Evolutionary conservation across 2,888 invertebrate species (phyloP).

Genomic region (Netelia melanura): DNA sequence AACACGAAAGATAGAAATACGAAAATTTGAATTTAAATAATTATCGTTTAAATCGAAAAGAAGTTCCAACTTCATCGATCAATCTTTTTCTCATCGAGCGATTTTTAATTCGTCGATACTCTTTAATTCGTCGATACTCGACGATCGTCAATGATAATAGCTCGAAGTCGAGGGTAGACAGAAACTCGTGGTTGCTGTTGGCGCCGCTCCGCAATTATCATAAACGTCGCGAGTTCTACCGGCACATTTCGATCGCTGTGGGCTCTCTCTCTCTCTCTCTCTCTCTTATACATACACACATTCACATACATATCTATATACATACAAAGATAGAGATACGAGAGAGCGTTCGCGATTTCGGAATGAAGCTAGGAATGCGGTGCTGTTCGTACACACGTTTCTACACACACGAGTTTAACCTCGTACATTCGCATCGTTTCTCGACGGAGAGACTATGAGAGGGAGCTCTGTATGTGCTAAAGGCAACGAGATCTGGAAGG

Average conservation of each 20-base stretch:
- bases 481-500: conserved; percentile 36
- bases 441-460: conserved; percentile 14
- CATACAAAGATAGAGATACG: neutral
- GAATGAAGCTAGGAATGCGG: conserved; percentile 75
- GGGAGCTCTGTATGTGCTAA: conserved; percentile 33
- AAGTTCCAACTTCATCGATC: neutral
- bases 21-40: no score
- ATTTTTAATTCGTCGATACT: no score
- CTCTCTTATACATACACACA: no score
- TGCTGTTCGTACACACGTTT: conserved; percentile 14
- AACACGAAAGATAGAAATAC: no score
- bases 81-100: conserved; percentile 3
- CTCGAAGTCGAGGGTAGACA: conserved; percentile 5
- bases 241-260: conserved; percentile 62
- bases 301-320: no score
- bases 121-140: no score
- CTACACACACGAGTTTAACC: neutral
- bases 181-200: conserved; percentile 53
- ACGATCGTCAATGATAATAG: neutral
- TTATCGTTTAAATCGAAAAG: no score
- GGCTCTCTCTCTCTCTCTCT: neutral
- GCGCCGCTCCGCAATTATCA: conserved; percentile 77
- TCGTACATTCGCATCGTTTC: conserved; percentile 36
- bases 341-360: conserved; percentile 72
- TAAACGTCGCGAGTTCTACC: conserved; percentile 74